Percentiles rank a stretch among this genome's conserved stretches.
Conservation (phyloP, 2,888 invertebrate genomes). For the Sycophila texana region DNA sequence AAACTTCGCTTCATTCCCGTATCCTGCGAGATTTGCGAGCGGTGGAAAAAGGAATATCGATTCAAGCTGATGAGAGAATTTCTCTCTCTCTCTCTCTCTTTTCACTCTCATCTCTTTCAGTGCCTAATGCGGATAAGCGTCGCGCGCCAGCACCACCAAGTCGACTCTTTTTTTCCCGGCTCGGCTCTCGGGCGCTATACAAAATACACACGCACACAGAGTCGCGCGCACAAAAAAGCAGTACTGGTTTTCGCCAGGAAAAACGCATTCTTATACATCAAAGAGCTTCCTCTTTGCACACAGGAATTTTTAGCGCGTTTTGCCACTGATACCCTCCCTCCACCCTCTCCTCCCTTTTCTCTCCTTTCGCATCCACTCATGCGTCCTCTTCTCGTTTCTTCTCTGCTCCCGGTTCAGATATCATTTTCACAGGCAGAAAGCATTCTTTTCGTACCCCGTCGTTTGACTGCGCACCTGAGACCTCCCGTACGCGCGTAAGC, state of each 20-base stretch:
- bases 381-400: slow-evolving; percentile 4
- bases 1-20: slow-evolving; percentile 1
- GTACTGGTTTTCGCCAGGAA: slow-evolving; percentile 28
- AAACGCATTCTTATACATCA: slow-evolving; percentile 50
- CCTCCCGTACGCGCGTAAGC: slow-evolving; percentile 16
- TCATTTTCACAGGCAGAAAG: slow-evolving; percentile 48
- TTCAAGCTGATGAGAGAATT: slow-evolving; percentile 55
- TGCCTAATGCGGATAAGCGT: slow-evolving; percentile 56
- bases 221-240: background rate
- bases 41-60: slow-evolving; percentile 51
- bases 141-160: slow-evolving; percentile 37
- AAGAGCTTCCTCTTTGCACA: slow-evolving; percentile 49
- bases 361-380: slow-evolving; percentile 4
- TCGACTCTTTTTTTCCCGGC: slow-evolving; percentile 36
- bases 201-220: slow-evolving; percentile 8
- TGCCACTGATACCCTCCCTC: slow-evolving; percentile 2
- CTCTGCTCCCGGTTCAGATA: slow-evolving; percentile 29
- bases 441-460: slow-evolving; percentile 29
- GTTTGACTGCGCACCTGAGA: slow-evolving; percentile 50
- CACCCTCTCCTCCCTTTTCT: slow-evolving; percentile 3
- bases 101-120: slow-evolving; percentile 39
- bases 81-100: slow-evolving; percentile 26
- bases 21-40: background rate
- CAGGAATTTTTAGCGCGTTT: slow-evolving; percentile 40
- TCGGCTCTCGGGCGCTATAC: background rate